Conservation (phyloP, 2,888 invertebrate species). For the Parnassius mnemosyne region DNA sequence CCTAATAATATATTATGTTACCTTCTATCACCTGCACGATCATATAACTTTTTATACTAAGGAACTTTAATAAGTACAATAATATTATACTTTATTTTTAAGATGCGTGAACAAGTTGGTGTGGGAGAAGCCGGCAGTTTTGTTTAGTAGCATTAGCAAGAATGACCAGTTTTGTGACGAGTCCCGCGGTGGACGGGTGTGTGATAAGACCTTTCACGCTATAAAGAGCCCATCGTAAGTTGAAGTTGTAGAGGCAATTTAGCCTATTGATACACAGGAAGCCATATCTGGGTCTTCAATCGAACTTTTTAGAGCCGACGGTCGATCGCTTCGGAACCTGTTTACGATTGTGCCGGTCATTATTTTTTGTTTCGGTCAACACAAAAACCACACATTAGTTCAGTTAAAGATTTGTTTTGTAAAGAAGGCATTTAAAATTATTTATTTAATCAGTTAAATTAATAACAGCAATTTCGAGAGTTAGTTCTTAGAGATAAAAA, state of each 20-base stretch:
- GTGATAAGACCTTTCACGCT: constrained; percentile 1
- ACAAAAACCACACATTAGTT: not conserved
- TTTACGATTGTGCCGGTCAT: not conserved
- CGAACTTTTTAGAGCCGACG: constrained; percentile 3
- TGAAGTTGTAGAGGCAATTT: constrained; percentile 44
- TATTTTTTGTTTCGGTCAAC: constrained; percentile 3
- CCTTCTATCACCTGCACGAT: too few relatives aligned
- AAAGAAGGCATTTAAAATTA: not conserved
- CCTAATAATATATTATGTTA: too few relatives aligned
- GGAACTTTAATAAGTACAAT: too few relatives aligned
- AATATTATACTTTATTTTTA: not conserved
- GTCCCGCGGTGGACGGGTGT: constrained; percentile 27
- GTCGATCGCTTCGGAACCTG: not conserved
- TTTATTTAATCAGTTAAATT: not conserved
- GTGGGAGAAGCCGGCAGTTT: constrained; percentile 1
- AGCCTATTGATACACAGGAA: constrained; percentile 45
- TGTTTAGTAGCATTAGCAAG: constrained; percentile 1
- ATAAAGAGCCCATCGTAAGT: constrained; percentile 33
- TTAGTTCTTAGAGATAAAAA: constrained; percentile 1
- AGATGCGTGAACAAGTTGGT: constrained; percentile 1
- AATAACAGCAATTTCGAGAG: not conserved
- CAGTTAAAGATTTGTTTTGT: not conserved
- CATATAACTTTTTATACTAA: too few relatives aligned
- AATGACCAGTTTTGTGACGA: constrained; percentile 14
- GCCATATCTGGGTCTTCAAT: constrained; percentile 24